Evolutionary conservation across 2,113 vertebrate species (phyloP), one percentile per base, ranked within the genome.

Genomic region (Rousettus leschenaultii): DNA sequence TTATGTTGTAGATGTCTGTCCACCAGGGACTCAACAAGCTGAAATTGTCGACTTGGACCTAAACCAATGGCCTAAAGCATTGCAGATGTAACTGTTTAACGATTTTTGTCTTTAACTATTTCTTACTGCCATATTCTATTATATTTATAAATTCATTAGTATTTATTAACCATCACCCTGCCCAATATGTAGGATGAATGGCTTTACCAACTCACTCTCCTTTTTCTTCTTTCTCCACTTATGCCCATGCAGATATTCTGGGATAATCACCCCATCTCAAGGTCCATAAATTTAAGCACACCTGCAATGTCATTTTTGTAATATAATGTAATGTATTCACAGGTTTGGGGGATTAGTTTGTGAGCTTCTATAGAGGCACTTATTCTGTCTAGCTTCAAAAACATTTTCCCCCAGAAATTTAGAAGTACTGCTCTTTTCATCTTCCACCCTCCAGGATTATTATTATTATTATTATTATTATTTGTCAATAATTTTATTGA

Each of bases 31-130:
- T 75, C 86, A 65, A 57, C 82, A 95, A 97, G 57, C 70, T 97
- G 83, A 89, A 95, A 97, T 94, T 89, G 83, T 98, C 89, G 94
- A 13, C 55, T 92, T 96, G 93, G 95, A 96, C 92, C 90, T 97
- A 96, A 97, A 97, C 66, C 92, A 96, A 65, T 96, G 95, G 82
- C 92, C 94, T 97, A 95, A 95, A 97, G 86, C 97, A 51, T 73
- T 74, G 4, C 38, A 80, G 40, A 38, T 63, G 2, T 38, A 82
- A 48, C 11, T 61, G n/a, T 38, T 66, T 74, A 84, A 30, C 14
- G 24, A 48, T 65, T 22, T 53, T 57, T 95, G 10, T 43, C 57
- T 89, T 85, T 45, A 65, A 28, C 38, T 59, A 84, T 89, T 59
- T 86, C 45, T 89, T 48, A 28, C 16, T 38, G 6, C 24, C 21